These are phyloP conservation scores for Chaenocephalus aceratus DNA, from an alignment of 2,113 vertebrate species.

Conservation along the genomic window DNA sequence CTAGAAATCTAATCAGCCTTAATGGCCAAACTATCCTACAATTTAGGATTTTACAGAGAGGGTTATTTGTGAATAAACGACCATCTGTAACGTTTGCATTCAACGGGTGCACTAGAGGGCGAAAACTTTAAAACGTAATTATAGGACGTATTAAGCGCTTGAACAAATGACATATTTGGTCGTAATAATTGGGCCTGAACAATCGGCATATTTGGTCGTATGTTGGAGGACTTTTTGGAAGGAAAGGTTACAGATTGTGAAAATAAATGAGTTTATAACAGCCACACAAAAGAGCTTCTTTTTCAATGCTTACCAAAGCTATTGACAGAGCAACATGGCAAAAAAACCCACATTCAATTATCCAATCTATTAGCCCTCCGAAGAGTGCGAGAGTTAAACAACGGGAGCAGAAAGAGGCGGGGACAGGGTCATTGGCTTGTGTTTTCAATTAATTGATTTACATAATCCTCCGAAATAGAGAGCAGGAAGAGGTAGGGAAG, in stretches of 20 bases:
- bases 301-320: constrained; percentile 42
- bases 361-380: constrained; percentile 61
- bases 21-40: no score
- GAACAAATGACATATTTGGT: no score
- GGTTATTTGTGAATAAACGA: no score
- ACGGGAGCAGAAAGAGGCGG: neutral
- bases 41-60: no score
- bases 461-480: constrained; percentile 61
- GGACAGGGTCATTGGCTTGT: constrained; percentile 44
- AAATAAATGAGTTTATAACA: neutral
- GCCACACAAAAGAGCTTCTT: constrained; percentile 6
- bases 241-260: constrained; percentile 8
- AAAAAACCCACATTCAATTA: constrained; percentile 69
- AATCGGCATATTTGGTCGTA: no score
- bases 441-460: constrained; percentile 75
- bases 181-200: no score
- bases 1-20: no score
- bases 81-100: no score
- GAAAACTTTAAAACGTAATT: no score
- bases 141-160: no score
- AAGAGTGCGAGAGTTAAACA: constrained; percentile 51
- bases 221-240: neutral
- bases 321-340: constrained; percentile 40
- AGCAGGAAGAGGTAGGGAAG: constrained; percentile 1
- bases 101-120: no score